phyloP scores from a whole-genome alignment of 2,888 invertebrate genomes.

The Gnatocerus cornutus region DNA sequence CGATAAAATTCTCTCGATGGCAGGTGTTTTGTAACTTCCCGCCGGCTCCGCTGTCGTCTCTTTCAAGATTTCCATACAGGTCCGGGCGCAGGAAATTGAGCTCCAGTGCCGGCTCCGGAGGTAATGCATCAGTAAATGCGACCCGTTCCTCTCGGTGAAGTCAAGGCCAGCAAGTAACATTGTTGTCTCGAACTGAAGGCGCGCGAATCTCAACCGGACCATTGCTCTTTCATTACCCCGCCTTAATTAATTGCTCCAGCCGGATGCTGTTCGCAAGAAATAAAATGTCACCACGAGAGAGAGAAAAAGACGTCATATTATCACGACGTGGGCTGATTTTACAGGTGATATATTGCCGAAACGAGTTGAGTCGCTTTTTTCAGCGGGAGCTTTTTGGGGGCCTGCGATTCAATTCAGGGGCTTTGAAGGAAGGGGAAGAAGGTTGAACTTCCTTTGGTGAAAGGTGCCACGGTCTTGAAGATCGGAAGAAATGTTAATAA shows the following conservation, averaged over 20 bases:
- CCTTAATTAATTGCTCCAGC: constrained; percentile 49
- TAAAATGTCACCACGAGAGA: constrained; percentile 32
- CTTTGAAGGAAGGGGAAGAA: too few relatives aligned
- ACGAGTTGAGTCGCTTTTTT: not conserved
- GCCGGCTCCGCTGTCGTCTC: constrained; percentile 1
- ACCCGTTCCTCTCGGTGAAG: constrained; percentile 44
- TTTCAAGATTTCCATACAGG: constrained; percentile 28
- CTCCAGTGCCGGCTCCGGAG: constrained; percentile 31
- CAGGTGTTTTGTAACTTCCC: constrained; percentile 24
- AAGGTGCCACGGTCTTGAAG: too few relatives aligned
- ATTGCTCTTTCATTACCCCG: constrained; percentile 48
- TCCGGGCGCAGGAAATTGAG: constrained; percentile 21
- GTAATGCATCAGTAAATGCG: constrained; percentile 24
- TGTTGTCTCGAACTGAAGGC: constrained; percentile 44
- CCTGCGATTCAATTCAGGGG: too few relatives aligned
- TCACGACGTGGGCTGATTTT: constrained; percentile 15
- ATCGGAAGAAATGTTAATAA: not conserved
- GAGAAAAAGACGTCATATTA: too few relatives aligned
- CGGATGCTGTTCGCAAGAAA: constrained; percentile 24
- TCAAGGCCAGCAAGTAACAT: constrained; percentile 49
- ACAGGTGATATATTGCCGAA: not conserved
- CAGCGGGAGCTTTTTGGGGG: not conserved
- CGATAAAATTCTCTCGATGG: constrained; percentile 10
- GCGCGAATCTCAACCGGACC: constrained; percentile 48
- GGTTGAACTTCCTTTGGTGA: too few relatives aligned